These are phyloP conservation scores for Actinia equina DNA, from an alignment of 64 coral and sea anemone genomes.

Conservation along the genomic window DNA sequence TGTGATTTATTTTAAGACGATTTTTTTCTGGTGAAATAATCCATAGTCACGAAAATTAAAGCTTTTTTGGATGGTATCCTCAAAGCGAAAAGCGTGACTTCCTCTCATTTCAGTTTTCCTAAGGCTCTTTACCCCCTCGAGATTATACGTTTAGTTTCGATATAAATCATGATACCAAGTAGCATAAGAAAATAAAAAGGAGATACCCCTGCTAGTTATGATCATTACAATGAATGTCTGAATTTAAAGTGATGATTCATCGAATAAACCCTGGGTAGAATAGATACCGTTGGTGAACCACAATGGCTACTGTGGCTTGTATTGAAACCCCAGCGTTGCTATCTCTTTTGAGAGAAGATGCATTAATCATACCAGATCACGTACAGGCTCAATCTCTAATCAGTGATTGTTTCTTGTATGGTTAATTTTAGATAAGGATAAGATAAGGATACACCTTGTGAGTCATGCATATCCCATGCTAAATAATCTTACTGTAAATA, in stretches of 20 bases:
- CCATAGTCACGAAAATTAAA: not conserved
- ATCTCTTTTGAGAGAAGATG: not conserved
- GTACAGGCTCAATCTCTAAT: not conserved
- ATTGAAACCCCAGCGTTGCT: not conserved
- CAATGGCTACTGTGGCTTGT: not conserved
- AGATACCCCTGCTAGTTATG: too few relatives aligned
- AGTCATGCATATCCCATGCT: not conserved
- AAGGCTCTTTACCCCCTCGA: too few relatives aligned
- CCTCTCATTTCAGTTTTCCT: too few relatives aligned
- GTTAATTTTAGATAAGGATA: not conserved
- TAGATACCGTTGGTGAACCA: not conserved
- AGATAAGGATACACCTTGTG: not conserved
- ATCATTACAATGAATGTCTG: not conserved
- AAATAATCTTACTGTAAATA: not conserved
- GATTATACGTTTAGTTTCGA: too few relatives aligned
- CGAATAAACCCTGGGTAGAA: not conserved
- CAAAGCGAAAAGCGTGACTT: too few relatives aligned
- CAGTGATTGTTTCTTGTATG: slow-evolving; percentile 1
- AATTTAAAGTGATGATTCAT: slow-evolving; percentile 4
- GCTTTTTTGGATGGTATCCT: too few relatives aligned
- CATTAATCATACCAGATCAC: not conserved
- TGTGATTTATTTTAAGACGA: too few relatives aligned
- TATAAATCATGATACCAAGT: too few relatives aligned
- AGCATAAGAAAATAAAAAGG: not conserved
- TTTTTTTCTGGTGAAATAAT: not conserved